A percentile compares a stretch with the other conserved stretches of the same genome.
Conservation (phyloP, 2,888 invertebrate genomes). For the Apantesis nais region DNA sequence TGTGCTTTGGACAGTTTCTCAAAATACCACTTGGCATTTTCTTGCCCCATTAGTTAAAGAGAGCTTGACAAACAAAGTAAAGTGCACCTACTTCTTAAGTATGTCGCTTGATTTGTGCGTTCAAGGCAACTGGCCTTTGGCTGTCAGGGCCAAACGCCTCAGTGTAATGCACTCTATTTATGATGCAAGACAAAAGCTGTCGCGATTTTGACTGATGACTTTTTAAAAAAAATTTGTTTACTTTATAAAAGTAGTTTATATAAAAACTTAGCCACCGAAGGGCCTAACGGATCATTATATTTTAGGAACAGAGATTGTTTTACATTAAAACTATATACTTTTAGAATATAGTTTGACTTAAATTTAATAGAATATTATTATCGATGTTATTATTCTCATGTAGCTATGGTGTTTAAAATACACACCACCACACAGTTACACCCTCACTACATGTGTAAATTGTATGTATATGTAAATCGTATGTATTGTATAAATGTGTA, state of each 20-base stretch:
- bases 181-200: slow-evolving; percentile 6
- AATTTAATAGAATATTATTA: too few relatives aligned
- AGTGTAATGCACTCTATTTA: slow-evolving; percentile 52
- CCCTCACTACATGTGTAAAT: too few relatives aligned
- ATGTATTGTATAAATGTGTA: too few relatives aligned
- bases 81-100: slow-evolving; percentile 36
- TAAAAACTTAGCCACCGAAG: too few relatives aligned
- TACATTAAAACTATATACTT: too few relatives aligned
- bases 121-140: slow-evolving; percentile 57
- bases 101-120: slow-evolving; percentile 36
- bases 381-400: too few relatives aligned
- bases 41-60: slow-evolving; percentile 22
- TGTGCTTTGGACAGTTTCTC: slow-evolving; percentile 6
- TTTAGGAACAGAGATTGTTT: too few relatives aligned
- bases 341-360: too few relatives aligned
- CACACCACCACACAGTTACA: too few relatives aligned
- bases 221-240: background rate
- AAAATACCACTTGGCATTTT: slow-evolving; percentile 16
- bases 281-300: too few relatives aligned
- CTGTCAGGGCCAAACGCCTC: slow-evolving; percentile 57
- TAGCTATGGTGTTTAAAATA: too few relatives aligned
- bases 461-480: too few relatives aligned
- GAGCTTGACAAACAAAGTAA: slow-evolving; percentile 26
- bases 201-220: background rate
- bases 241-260: background rate